Evolutionary conservation across 2,888 invertebrate genomes (phyloP).

Genomic region (Ormia ochracea): DNA sequence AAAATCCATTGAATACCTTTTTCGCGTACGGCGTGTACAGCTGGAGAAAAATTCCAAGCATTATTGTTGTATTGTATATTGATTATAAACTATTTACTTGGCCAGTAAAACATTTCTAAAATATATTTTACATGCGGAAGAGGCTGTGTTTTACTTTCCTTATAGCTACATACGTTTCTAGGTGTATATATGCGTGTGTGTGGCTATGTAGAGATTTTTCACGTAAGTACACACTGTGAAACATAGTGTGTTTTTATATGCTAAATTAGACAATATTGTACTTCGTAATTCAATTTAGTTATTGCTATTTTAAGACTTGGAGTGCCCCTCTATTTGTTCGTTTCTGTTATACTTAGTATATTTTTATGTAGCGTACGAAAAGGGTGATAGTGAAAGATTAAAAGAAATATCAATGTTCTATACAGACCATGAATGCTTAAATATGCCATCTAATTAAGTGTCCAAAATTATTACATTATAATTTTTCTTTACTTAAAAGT

Average conservation of each 20-base stretch:
- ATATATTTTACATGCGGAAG: too few species aligned
- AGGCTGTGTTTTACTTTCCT: too few species aligned
- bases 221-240: too few species aligned
- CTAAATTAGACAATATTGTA: background rate
- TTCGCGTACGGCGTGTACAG: too few species aligned
- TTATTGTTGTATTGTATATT: too few species aligned
- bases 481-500: background rate
- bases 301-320: conserved; percentile 12
- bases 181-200: background rate
- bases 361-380: background rate
- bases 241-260: too few species aligned
- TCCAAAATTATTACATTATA: background rate
- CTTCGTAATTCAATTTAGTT: background rate
- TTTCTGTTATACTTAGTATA: conserved; percentile 20
- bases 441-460: background rate
- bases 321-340: conserved; percentile 30
- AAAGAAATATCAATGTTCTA: conserved; percentile 29
- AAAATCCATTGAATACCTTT: too few species aligned
- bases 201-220: background rate
- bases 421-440: conserved; percentile 9
- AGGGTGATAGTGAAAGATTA: background rate
- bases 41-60: too few species aligned
- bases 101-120: too few species aligned
- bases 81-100: too few species aligned
- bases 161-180: too few species aligned